These are phyloP conservation scores for Aldabrachelys gigantea DNA, from an alignment of 2,113 vertebrate species.

Conservation along the genomic window DNA sequence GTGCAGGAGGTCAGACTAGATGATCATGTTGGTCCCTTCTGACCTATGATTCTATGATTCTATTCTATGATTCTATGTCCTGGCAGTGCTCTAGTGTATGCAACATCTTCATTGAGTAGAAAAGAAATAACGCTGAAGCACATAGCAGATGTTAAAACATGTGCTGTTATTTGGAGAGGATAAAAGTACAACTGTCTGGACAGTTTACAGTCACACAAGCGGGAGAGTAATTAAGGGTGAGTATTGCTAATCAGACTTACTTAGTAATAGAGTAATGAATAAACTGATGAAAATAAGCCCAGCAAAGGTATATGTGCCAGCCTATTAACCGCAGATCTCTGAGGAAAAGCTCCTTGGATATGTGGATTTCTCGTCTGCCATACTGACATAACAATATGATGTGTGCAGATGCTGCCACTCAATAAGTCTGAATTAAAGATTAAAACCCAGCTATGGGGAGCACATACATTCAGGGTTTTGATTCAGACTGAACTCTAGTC, in stretches of 20 bases:
- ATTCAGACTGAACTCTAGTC: neutral
- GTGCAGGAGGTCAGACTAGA: no score
- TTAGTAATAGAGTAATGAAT: neutral
- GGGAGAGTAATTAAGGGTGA: conserved; percentile 7
- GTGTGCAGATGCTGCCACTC: neutral
- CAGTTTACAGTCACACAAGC: neutral
- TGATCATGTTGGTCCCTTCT: no score
- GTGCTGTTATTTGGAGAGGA: neutral
- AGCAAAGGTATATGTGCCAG: neutral
- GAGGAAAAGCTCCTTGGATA: neutral
- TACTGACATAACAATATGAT: rapidly evolving
- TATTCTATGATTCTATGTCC: no score
- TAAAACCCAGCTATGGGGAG: neutral
- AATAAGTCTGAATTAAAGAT: neutral
- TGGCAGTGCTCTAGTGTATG: neutral
- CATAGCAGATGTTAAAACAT: conserved; percentile 14
- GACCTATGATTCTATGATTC: no score
- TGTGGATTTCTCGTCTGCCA: neutral
- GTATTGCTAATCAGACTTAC: neutral
- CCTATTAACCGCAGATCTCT: neutral
- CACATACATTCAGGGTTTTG: neutral
- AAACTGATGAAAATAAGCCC: neutral
- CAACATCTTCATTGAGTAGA: conserved; percentile 24
- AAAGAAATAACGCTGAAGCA: conserved; percentile 23
- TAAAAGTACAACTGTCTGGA: neutral